Base-by-base conservation (phyloP, 2,113 vertebrate genomes). In the Muntiacus reevesi region DNA sequence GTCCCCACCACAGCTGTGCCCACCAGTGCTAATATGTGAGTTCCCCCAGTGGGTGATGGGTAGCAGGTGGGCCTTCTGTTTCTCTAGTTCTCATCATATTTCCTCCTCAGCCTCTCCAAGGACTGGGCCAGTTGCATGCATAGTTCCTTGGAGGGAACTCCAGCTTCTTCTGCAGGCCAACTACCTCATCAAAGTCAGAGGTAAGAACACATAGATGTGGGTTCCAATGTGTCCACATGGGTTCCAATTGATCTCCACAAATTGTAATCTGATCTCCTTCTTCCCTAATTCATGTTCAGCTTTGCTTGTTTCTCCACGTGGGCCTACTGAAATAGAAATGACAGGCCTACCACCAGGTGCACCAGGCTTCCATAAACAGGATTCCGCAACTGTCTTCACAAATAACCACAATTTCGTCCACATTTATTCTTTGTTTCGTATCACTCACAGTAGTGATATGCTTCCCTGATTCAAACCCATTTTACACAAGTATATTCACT, bases 201-300 rank as follows among this genome's bases (percentile, higher is more conserved):
- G 6, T 40, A 23, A 28, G 54, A 10, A 89, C 27, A 64, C 19
- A 60, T 3, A 67, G 7, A 71, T 84, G 10, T 79, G 33, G 27
- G 2, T 50, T 95, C 19, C 27, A 30, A 11, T 82, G 91, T 86
- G 67, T 47, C 6, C 28, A 85, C 3, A 7, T 19, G 28, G 40
- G 9, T 94, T 97, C n/a, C 25, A 79, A 7, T 45, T 25, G 62
- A 89, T 71, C 33, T 78, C 94, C 16, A 95, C 15, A 93, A 89
- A 21, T 89, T 96, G 74, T 59, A 89, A 17, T 87, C 33, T 94
- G 57, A 52, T 59, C 23, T 87, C 52, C 76, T 89, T 95, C 23
- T 79, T 89, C 21, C 40, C 12, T 8, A 50, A 3, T 64, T 94
- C 13, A 64, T 54, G 55, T 74, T 83, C 5, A 13, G 7, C 12